Conservation (phyloP, 64 coral and sea anemone genomes). For the Exaiptasia diaphana region DNA sequence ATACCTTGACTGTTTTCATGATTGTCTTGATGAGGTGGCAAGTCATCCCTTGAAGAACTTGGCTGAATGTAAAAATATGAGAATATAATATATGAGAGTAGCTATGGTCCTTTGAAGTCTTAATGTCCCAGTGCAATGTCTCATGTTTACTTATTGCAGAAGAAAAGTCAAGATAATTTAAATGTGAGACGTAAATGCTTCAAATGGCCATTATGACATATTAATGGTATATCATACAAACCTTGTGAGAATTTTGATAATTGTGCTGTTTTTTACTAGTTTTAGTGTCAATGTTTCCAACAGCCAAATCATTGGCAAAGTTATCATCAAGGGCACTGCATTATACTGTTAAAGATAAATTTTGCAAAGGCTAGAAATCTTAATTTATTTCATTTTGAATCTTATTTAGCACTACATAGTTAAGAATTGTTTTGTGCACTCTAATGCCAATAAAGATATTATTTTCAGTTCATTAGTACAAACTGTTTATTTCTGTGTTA, state of each 20-base stretch:
- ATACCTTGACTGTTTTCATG: no score
- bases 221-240: slow-evolving; percentile 9
- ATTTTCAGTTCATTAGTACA: neutral
- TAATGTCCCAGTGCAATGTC: no score
- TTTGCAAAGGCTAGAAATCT: slow-evolving; percentile 6
- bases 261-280: slow-evolving; percentile 28
- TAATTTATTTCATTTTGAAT: slow-evolving; percentile 20
- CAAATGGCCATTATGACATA: neutral
- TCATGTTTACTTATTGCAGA: neutral
- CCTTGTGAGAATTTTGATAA: slow-evolving; percentile 12
- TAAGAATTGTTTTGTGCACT: neutral
- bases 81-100: no score
- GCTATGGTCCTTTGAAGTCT: no score
- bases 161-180: neutral
- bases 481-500: neutral
- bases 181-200: neutral
- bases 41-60: no score
- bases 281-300: slow-evolving; percentile 48
- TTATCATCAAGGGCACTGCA: slow-evolving; percentile 28
- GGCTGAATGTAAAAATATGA: no score
- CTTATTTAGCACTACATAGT: neutral
- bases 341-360: slow-evolving; percentile 37
- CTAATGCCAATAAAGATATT: neutral
- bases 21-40: no score
- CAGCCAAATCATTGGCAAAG: slow-evolving; percentile 56